A percentile compares a stretch with the other conserved stretches of the same genome.
These are phyloP conservation scores for Calameuta filiformis DNA, from an alignment of 2,888 invertebrate genomes.

Conservation along the genomic window DNA sequence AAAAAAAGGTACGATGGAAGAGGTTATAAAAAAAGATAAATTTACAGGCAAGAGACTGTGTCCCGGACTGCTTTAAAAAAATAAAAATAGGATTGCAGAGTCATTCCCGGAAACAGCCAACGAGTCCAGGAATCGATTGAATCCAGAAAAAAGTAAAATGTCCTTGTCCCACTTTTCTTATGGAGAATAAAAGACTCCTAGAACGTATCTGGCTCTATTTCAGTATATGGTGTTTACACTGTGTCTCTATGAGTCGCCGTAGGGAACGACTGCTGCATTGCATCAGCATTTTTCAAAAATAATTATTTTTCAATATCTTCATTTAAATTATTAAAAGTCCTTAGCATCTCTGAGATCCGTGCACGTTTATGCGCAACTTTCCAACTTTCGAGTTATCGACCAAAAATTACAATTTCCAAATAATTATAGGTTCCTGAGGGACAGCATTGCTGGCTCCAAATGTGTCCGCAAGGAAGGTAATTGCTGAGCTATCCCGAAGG, in stretches of 20 bases:
- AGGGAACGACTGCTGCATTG: background rate
- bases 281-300: background rate
- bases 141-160: background rate
- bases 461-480: too few relatives aligned
- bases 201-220: background rate
- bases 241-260: background rate
- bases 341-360: too few relatives aligned
- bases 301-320: background rate
- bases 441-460: too few relatives aligned
- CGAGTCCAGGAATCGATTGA: background rate
- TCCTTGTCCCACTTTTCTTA: background rate
- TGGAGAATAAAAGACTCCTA: background rate
- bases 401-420: too few relatives aligned
- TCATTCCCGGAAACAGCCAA: background rate
- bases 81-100: background rate
- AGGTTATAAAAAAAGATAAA: background rate
- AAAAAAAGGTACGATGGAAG: background rate
- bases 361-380: too few relatives aligned
- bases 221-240: background rate
- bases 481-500: too few relatives aligned
- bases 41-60: too few relatives aligned
- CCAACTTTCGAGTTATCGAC: too few relatives aligned
- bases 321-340: background rate
- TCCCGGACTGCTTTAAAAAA: too few relatives aligned
- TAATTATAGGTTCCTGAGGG: too few relatives aligned